Percentiles rank a stretch among this genome's conserved stretches.
phyloP scores from a whole-genome alignment of 1,140 invertebrate genomes.

The Trissolcus basalis region DNA sequence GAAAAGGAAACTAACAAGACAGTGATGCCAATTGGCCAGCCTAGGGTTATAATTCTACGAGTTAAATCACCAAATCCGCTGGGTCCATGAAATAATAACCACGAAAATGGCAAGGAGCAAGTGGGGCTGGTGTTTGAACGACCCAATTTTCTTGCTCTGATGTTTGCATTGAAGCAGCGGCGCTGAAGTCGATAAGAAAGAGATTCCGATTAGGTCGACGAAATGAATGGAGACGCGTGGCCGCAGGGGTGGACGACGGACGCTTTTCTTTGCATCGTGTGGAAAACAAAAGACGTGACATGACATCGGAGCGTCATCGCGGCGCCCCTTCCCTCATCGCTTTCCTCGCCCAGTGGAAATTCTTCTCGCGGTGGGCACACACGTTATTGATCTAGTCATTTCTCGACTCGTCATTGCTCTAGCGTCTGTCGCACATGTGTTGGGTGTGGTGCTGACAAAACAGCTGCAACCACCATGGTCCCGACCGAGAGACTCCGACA shows the following conservation, averaged over 20 bases:
- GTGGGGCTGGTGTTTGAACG: constrained; percentile 13
- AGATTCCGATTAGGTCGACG: constrained; percentile 7
- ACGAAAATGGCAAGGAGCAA: too few relatives aligned
- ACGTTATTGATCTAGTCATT: constrained; percentile 72
- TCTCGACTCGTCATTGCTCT: constrained; percentile 67
- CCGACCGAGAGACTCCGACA: constrained; percentile 16
- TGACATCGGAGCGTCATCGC: constrained; percentile 40
- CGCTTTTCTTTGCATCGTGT: background rate
- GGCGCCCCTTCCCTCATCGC: constrained; percentile 5
- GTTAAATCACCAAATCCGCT: too few relatives aligned
- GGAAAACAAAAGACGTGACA: constrained; percentile 29
- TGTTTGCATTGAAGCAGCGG: constrained; percentile 16
- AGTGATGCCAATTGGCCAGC: too few relatives aligned
- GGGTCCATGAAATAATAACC: too few relatives aligned
- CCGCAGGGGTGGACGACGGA: background rate
- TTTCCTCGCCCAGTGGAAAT: constrained; percentile 62
- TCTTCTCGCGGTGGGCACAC: constrained; percentile 58
- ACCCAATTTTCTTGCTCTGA: constrained; percentile 38
- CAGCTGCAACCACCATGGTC: constrained; percentile 41
- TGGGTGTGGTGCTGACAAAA: constrained; percentile 60
- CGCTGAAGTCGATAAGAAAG: constrained; percentile 29
- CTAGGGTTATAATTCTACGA: too few relatives aligned
- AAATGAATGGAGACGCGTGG: constrained; percentile 15
- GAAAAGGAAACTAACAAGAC: too few relatives aligned
- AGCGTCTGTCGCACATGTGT: constrained; percentile 62